Conservation (phyloP, 2,797 vertebrate species). For the Centroberyx gerrardi region DNA sequence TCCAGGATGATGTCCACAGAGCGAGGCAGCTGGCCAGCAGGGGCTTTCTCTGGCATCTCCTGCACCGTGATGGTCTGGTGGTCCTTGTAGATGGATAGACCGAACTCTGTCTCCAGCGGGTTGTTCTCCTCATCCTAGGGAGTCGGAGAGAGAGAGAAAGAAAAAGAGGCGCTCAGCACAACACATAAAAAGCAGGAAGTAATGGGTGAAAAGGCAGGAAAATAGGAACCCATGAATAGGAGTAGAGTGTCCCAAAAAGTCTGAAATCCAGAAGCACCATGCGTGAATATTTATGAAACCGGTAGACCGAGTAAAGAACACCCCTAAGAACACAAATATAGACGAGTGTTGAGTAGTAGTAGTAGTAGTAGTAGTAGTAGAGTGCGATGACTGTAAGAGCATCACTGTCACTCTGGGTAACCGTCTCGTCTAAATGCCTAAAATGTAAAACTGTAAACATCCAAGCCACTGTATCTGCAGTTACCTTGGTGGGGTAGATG, state of each 20-base stretch:
- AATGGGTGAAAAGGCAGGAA: background rate
- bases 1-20: conserved; percentile 96
- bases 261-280: too few species aligned
- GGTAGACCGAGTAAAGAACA: too few species aligned
- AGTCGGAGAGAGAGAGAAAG: background rate
- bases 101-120: conserved; percentile 96
- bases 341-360: too few species aligned
- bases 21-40: conserved; percentile 95
- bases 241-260: too few species aligned
- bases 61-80: conserved; percentile 98
- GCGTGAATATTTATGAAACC: too few species aligned
- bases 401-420: too few species aligned
- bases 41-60: conserved; percentile 99
- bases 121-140: conserved; percentile 97
- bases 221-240: background rate
- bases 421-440: too few species aligned
- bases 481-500: conserved; percentile 97
- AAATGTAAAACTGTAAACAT: too few species aligned
- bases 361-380: too few species aligned
- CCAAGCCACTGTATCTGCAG: too few species aligned
- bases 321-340: too few species aligned
- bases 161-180: background rate
- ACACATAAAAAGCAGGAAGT: background rate
- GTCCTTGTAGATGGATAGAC: conserved; percentile 95
- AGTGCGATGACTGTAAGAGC: too few species aligned